Evolutionary conservation across 2,888 invertebrate genomes (phyloP).

Genomic region (Idaea dimidiata): DNA sequence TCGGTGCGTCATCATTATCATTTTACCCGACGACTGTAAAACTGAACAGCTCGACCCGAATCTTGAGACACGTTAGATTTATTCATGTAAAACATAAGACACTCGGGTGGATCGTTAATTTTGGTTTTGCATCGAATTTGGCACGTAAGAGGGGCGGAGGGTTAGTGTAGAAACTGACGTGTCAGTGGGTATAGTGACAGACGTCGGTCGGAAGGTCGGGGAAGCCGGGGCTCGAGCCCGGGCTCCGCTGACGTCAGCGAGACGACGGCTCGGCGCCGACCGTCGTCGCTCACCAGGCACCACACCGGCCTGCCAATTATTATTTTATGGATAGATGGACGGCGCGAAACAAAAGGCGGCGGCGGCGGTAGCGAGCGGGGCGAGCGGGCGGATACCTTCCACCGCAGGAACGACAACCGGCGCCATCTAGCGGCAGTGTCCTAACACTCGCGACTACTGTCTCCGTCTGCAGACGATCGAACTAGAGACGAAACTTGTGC

Average conservation of each 20-base stretch:
- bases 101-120: constrained; percentile 27
- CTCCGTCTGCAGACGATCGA: constrained; percentile 77
- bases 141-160: constrained; percentile 65
- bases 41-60: constrained; percentile 22
- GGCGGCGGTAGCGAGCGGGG: constrained; percentile 67
- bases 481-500: constrained; percentile 66
- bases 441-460: constrained; percentile 73
- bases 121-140: constrained; percentile 52
- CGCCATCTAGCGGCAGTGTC: constrained; percentile 77
- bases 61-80: constrained; percentile 8
- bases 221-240: constrained; percentile 69
- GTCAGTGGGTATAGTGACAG: constrained; percentile 59
- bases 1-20: constrained; percentile 50
- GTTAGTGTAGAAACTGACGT: constrained; percentile 63
- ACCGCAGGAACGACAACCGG: constrained; percentile 78
- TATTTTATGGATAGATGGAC: constrained; percentile 74
- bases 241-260: constrained; percentile 78
- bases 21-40: constrained; percentile 34
- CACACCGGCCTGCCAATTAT: constrained; percentile 70
- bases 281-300: constrained; percentile 56
- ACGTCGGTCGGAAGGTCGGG: constrained; percentile 74
- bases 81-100: constrained; percentile 9
- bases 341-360: constrained; percentile 74
- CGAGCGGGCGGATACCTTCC: constrained; percentile 42
- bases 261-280: constrained; percentile 75